A percentile compares a stretch with the other conserved stretches of the same genome.
phyloP scores from a whole-genome alignment of 2,113 vertebrate genomes.

The Aegithalos caudatus region DNA sequence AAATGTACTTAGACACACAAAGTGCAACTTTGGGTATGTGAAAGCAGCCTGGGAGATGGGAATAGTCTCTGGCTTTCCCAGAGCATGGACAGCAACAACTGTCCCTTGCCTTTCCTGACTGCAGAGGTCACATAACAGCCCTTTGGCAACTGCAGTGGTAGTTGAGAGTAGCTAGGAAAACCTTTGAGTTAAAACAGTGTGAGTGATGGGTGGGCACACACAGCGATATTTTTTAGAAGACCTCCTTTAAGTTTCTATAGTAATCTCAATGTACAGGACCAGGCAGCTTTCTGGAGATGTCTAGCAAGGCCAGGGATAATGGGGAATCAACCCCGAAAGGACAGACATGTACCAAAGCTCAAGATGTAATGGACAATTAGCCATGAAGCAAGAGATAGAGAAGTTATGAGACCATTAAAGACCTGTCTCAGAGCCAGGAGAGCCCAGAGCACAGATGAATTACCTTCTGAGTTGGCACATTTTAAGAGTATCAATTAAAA shows the following conservation, averaged over 20 bases:
- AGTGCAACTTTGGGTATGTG: background rate
- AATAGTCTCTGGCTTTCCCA: background rate
- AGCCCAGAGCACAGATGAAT: background rate
- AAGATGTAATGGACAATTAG: background rate
- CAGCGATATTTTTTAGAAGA: background rate
- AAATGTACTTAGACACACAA: background rate
- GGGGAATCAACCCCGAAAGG: background rate
- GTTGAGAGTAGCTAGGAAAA: background rate
- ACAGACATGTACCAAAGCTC: background rate
- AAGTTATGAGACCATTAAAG: background rate
- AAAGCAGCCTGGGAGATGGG: background rate
- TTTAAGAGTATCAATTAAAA: constrained; percentile 18
- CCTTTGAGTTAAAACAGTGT: background rate
- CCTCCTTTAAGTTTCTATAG: background rate
- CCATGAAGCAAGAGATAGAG: background rate
- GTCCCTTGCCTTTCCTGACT: background rate
- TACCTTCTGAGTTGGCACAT: background rate
- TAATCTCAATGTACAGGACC: background rate
- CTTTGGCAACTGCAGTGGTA: background rate
- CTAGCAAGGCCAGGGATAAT: background rate
- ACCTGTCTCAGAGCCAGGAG: background rate
- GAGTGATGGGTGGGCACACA: background rate
- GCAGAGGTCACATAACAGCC: background rate
- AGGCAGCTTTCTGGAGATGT: background rate
- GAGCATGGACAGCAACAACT: background rate